Evolutionary conservation across 2,797 vertebrate genomes (phyloP), one percentile per base, ranked within the genome.

Genomic region (Myiothlypis coronata): DNA sequence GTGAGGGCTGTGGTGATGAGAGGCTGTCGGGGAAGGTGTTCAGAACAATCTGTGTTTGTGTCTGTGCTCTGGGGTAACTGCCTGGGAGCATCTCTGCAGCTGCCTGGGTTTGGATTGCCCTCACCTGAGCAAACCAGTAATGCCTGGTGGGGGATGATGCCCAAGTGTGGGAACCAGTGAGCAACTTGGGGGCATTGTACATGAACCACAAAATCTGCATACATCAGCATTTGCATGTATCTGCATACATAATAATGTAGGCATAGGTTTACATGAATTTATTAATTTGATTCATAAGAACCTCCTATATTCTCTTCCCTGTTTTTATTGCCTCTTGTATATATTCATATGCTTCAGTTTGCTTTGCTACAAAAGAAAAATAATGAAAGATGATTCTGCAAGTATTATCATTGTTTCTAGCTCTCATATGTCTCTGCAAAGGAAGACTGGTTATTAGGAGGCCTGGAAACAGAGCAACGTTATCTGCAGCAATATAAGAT

Each of bases 371-470:
- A 68, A 78, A 85, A 82, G 85, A 65, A 80, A 85, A 94, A 85
- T 46, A 70, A 87, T 56, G 59, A 86, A 88, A 88, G 65, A 69
- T 59, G 47, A 82, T 93, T 30, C 77, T 90, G 74, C 57, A 94
- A 74, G 75, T 87, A 77, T 87, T 89, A 37, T n/a, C 50, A 47
- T 55, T 90, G 85, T 94, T 94, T 91, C 94, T 57, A 77, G 85
- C 50, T 69, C 43, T 85, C 67, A 84, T 84, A 30, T 34, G 75
- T 80, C 77, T 84, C 67, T 74, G 74, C 82, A 93, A 82, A 87
- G 70, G 79, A 52, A 57, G 55, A 6, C 35, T 70, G 56, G 37
- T 89, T 90, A 80, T 84, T 64, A 55, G 91, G 69, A 67, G 93
- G n/a, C 53, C 70, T 39, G 11, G 82, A 71, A 95, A 11, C 68